Conservation (phyloP, 2,113 vertebrate species). For the Micronycteris hirsuta region DNA sequence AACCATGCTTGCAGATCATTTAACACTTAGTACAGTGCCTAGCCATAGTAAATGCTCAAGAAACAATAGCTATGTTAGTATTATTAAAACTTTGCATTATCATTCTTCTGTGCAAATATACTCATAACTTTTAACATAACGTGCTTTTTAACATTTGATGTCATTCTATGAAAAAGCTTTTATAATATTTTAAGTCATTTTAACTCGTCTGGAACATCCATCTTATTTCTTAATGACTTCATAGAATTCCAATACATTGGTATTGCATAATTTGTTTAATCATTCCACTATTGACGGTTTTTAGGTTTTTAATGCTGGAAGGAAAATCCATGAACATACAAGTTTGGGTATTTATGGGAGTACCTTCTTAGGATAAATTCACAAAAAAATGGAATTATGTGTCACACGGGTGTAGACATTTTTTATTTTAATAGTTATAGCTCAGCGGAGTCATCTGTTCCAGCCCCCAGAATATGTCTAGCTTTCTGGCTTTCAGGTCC, state of each 20-base stretch:
- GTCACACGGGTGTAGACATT: neutral
- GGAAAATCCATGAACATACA: neutral
- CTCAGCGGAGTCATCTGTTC: neutral
- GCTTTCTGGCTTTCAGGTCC: neutral
- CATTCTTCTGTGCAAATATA: neutral
- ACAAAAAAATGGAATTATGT: neutral
- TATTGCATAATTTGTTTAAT: neutral
- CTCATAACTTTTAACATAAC: neutral
- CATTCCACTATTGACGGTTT: neutral
- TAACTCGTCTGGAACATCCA: neutral
- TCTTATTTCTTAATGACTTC: neutral
- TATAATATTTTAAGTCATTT: neutral
- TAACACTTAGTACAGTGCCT: neutral
- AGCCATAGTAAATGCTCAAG: neutral
- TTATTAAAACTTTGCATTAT: neutral
- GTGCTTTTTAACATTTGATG: neutral
- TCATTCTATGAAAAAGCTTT: neutral
- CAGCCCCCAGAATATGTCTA: neutral
- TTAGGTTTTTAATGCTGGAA: neutral
- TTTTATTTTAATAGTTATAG: neutral
- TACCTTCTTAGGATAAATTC: conserved; percentile 18
- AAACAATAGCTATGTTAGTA: neutral
- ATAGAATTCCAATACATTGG: neutral
- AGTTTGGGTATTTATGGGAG: neutral
- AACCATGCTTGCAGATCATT: neutral